Percentiles rank a stretch among this genome's conserved stretches.
phyloP scores from a whole-genome alignment of 2,113 vertebrate genomes.

The Pygoscelis adeliae region DNA sequence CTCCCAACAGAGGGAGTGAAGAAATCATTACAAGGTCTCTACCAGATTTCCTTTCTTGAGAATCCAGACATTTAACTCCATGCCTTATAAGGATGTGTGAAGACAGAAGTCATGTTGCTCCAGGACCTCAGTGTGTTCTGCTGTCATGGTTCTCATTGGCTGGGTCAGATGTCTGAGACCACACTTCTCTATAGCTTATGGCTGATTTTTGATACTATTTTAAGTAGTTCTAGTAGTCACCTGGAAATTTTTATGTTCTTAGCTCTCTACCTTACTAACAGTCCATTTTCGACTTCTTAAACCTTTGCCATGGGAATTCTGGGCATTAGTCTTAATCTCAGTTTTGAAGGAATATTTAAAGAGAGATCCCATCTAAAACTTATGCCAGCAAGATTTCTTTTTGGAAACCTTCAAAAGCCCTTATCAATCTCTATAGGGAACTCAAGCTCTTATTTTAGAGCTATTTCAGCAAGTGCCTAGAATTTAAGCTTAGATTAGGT shows the following conservation, averaged over 20 bases:
- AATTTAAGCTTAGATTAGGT: slow-evolving; percentile 5
- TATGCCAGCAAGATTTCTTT: neutral
- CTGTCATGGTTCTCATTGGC: neutral
- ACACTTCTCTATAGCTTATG: neutral
- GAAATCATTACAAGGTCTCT: neutral
- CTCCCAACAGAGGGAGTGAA: neutral
- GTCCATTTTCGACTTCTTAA: neutral
- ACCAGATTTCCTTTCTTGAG: neutral
- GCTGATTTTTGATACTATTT: neutral
- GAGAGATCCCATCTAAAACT: neutral
- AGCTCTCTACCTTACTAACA: neutral
- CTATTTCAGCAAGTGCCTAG: neutral
- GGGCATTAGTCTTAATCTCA: neutral
- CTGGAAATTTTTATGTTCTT: neutral
- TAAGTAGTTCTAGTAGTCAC: neutral
- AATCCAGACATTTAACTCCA: neutral
- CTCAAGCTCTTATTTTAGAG: neutral
- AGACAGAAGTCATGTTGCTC: neutral
- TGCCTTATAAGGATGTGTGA: neutral
- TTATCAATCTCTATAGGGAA: neutral
- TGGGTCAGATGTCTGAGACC: neutral
- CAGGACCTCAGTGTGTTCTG: neutral
- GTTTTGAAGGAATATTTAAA: neutral
- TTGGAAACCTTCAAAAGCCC: neutral
- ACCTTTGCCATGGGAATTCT: neutral